Evolutionary conservation across 2,888 invertebrate genomes (phyloP), one percentile per base, ranked within the genome.

Genomic region (Cheilosia scutellata): DNA sequence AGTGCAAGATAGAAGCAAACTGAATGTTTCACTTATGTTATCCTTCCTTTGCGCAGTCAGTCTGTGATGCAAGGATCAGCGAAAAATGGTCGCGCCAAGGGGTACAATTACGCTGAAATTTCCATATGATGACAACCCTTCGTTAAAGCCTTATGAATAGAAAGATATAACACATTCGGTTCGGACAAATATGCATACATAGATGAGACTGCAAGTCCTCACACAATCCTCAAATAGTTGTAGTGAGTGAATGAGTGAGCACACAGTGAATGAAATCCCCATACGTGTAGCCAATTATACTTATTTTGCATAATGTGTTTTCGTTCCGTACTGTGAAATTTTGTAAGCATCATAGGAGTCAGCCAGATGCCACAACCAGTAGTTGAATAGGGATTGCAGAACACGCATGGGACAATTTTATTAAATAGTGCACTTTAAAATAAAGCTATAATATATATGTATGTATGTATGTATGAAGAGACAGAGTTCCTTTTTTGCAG

Each of bases 251-350:
- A 57, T 68, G 68, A 68, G 1, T 20, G 20, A 20, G 20, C 33
- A 60, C 58, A 40, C 44, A 20, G 13, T 51, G 75, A 57, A 75
- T 72, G 68, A 62, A 55, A 20, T 51, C 51, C 25, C 7, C 71
- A 40, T 60, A 72, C 72, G 62, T 83, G 58, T 40, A 80, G 75
- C 80, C 75, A 83, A 71, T 84, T 75, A 80, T 31, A 75, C 25
- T 65, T 60, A 70, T 79, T 79, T 84, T 84, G 79, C 74, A 75
- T 72, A 84, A 84, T 84, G 51, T 70, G 70, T 72, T 58, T 75
- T 70, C 79, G 65, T 60, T 70, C 58, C 51, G 27, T 62, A 31
- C 33, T 4, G 37, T 25, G 13, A 40, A 20, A 11, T 29, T 47
- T 47, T 55, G 9, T 60, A 44, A 16, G 31, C 16, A 20, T 63